Evolutionary conservation across 2,113 vertebrate genomes (phyloP), one percentile per base, ranked within the genome.

Genomic region (Turnix velox): DNA sequence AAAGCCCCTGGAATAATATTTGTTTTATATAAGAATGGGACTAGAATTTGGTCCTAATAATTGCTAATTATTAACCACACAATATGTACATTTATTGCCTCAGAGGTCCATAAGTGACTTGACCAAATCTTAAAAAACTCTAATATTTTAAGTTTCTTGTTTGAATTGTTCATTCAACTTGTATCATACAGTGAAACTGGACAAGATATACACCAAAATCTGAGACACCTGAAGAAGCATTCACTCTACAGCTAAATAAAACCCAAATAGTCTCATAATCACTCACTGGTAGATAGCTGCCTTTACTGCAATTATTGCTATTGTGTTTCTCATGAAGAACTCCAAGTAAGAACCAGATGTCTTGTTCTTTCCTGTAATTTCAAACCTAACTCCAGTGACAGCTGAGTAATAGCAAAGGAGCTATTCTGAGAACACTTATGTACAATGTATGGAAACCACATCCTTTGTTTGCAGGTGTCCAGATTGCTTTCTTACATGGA

Each of bases 311-410:
- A 95, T 87, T 73, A 92, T 30, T 82, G 58, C 78, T 84, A 87
- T 89, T 92, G 74, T 94, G 93, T 91, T 95, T 91, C 78, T 78
- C 58, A 49, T 24, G 91, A 43, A 87, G 62, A 95, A 93, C 58
- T 82, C 74, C 59, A 93, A 93, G 72, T 78, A 93, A 81, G 93
- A 95, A 94, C 52, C 89, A 96, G 91, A 89, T 94, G 77, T 76
- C 84, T 92, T 88, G 85, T 39, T 80, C 91, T 91, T 94, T 82
- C 89, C 78, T 85, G 74, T 85, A 87, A 89, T 91, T 87, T 87
- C 87, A 76, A 84, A 89, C 84, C 87, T 79, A 84, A 82, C 66
- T 85, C 62, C 89, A 87, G 67, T 65, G 82, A 89, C 54, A 94
- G 78, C 52, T 92, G 93, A 94, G 39, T 62, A 87, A 48, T 30